Conservation (phyloP, 2,113 vertebrate species). For the Tachycineta bicolor region DNA sequence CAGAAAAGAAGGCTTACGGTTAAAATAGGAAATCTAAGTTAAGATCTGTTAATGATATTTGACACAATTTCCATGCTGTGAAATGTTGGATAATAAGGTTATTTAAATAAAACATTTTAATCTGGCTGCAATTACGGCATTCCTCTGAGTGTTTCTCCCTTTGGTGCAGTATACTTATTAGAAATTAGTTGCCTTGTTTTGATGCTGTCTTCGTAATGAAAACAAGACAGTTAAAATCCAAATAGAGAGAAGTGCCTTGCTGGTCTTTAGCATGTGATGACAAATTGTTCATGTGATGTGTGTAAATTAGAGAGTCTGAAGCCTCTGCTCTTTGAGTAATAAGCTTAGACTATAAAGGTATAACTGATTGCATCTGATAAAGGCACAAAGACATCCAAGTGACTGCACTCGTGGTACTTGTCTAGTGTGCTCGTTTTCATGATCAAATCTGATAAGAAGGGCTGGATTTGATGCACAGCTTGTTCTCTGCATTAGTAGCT, state of each 20-base stretch:
- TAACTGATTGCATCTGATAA: not conserved
- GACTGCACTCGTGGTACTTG: not conserved
- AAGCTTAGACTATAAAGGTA: not conserved
- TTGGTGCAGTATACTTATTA: not conserved
- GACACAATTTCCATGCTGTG: not conserved
- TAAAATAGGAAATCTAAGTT: not conserved
- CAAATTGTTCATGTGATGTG: not conserved
- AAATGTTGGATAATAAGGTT: slow-evolving; percentile 1
- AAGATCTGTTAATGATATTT: not conserved
- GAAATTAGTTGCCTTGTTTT: not conserved
- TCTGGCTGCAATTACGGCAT: not conserved
- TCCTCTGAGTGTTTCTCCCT: not conserved
- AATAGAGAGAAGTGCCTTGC: not conserved
- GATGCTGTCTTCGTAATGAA: not conserved
- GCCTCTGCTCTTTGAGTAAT: not conserved
- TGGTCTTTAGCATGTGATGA: not conserved
- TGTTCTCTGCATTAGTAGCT: not conserved
- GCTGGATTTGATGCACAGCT: not conserved
- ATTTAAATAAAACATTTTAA: slow-evolving; percentile 15
- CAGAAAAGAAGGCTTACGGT: not conserved
- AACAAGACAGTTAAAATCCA: not conserved
- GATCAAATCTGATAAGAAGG: not conserved
- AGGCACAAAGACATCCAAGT: not conserved
- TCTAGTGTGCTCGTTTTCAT: not conserved
- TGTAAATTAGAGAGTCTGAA: not conserved